Evolutionary conservation across 2,113 vertebrate genomes (phyloP), one percentile per base, ranked within the genome.

Genomic region (Passer domesticus): DNA sequence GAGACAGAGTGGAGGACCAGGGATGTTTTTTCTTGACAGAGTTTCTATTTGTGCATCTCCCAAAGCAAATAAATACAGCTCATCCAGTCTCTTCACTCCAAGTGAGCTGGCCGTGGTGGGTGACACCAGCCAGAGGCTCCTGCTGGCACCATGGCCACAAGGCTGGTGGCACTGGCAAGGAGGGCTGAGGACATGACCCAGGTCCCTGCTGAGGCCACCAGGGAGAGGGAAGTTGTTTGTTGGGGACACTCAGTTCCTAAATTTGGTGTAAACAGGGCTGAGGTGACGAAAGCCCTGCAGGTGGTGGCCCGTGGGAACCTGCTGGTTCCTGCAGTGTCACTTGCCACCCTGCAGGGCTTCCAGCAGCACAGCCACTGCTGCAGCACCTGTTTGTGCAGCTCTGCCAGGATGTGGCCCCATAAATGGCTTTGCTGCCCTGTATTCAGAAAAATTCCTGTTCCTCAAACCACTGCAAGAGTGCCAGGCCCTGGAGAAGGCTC

Each of bases 61-160:
- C 77, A 87, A 23, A 84, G n/a, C 73, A 87, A 84, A 93, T 58
- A 60, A 89, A 93, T 62, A 7, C 59, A 70, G 24, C 15, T 60
- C 8, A 37, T 37, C 35, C 2, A 6, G 13, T 16, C 18, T 43
- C 33, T 62, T 15, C 27, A 4, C 17, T 28, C 35, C 1, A 35
- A n/a, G 70, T 1, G 30, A 81, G 67, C 70, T 81, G 2, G 6
- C 31, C 3, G 3, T 4, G 4, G 49, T 4, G 22, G 46, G 46
- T 47, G 15, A 41, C 39, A 30, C 7, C 4, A 9, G 46, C 30
- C 49, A 27, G 39, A 35, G 46, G 18, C 58, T 50, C 39, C 46
- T 52, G 56, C 47, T 58, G 87, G 15, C 66, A 53, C 43, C 5
- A 7, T 1, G 1, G 82, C 72, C 11, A 4, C 49, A 1, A 4